Percentiles rank a stretch among this genome's conserved stretches.
phyloP scores from a whole-genome alignment of 2,797 vertebrate species.

The Bucorvus abyssinicus region DNA sequence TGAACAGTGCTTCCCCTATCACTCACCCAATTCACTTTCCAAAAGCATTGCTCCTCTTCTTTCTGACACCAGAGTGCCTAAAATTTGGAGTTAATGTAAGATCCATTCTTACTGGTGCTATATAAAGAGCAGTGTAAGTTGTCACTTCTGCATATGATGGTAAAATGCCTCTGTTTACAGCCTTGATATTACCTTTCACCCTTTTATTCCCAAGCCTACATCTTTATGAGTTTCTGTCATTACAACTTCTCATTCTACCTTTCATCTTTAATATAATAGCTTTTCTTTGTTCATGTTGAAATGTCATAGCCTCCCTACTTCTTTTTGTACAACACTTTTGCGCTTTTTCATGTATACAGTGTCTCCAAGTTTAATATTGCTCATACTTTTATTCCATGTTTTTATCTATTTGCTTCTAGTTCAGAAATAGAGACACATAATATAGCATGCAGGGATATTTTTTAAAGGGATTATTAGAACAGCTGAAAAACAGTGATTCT shows the following conservation, averaged over 20 bases:
- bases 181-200: neutral
- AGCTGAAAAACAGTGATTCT: constrained; percentile 1
- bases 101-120: neutral
- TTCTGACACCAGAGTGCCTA: neutral
- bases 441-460: neutral
- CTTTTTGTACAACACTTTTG: neutral
- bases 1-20: neutral
- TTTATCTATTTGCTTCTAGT: neutral
- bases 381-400: neutral
- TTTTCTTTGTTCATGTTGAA: neutral
- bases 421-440: neutral
- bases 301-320: neutral
- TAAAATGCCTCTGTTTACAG: neutral
- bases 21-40: neutral
- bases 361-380: neutral
- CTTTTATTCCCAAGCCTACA: neutral
- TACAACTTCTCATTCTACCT: neutral
- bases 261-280: neutral
- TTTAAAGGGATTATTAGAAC: neutral
- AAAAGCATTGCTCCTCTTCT: neutral
- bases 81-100: neutral
- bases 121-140: neutral
- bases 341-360: neutral
- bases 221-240: neutral
- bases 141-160: neutral